These are phyloP conservation scores for Poecilia picta DNA, from an alignment of 2,797 vertebrate species.

Conservation along the genomic window DNA sequence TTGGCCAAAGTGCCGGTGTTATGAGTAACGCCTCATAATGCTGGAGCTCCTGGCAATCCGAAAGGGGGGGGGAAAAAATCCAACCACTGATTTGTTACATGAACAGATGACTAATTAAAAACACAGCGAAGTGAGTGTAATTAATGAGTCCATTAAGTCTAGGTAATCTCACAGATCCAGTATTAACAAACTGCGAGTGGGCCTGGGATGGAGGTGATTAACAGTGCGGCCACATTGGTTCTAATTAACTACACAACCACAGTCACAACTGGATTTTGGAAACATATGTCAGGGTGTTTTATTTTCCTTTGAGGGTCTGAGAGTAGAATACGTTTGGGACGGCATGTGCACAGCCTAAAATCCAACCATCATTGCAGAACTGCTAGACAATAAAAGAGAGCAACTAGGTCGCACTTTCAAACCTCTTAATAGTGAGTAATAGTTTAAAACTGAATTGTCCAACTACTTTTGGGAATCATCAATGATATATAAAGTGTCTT, in stretches of 20 bases:
- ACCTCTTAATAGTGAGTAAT: background rate
- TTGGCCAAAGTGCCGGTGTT: conserved; percentile 61
- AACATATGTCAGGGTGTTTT: conserved; percentile 66
- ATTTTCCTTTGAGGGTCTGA: conserved; percentile 14
- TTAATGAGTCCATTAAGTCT: conserved; percentile 76
- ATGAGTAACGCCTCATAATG: conserved; percentile 66
- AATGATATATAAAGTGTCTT: background rate
- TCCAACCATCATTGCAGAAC: background rate
- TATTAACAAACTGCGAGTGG: conserved; percentile 72
- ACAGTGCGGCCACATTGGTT: conserved; percentile 60
- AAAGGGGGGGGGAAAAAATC: accelerated
- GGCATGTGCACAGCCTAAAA: background rate
- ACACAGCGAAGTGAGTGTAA: conserved; percentile 69
- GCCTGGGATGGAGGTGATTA: conserved; percentile 63
- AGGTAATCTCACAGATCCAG: conserved; percentile 74
- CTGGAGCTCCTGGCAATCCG: conserved; percentile 49
- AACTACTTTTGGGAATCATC: background rate
- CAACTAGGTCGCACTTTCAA: background rate
- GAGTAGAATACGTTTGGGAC: background rate
- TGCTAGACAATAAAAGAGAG: conserved; percentile 4
- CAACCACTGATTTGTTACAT: conserved; percentile 50
- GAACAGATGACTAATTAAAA: conserved; percentile 76
- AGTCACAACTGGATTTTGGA: conserved; percentile 63
- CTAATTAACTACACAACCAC: conserved; percentile 73
- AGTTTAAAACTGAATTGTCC: background rate